A percentile compares a stretch with the other conserved stretches of the same genome.
These are phyloP conservation scores for Nannospalax galili DNA, from an alignment of 2,113 vertebrate species.

Conservation along the genomic window DNA sequence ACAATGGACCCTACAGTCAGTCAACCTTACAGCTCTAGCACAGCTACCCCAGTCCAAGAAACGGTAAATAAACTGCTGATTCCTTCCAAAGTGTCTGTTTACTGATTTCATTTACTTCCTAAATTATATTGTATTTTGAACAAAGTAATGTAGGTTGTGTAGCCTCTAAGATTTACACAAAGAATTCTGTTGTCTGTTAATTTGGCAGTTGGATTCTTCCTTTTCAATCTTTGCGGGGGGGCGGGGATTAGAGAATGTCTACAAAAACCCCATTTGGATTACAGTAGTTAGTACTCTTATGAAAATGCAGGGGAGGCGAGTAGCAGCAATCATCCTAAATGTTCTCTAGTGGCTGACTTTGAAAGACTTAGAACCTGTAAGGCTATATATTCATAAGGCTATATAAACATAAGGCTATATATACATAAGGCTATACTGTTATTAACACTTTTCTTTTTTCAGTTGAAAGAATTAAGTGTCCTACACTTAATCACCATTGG, in stretches of 20 bases:
- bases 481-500: neutral
- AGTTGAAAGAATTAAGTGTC: neutral
- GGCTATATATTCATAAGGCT: neutral
- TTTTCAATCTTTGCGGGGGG: conserved; percentile 53
- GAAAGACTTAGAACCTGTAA: neutral
- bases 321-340: neutral
- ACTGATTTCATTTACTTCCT: neutral
- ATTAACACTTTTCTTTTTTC: neutral
- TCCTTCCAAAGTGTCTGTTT: neutral
- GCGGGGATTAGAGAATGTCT: neutral
- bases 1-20: neutral
- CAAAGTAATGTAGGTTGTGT: neutral
- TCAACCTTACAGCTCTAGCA: neutral
- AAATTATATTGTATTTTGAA: conserved; percentile 50
- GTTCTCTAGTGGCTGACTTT: neutral
- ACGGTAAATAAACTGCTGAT: neutral
- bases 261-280: neutral
- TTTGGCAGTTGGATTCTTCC: conserved; percentile 5
- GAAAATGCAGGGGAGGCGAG: neutral
- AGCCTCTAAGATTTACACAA: neutral
- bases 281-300: neutral
- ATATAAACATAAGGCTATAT: neutral
- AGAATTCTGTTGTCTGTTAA: conserved; percentile 45
- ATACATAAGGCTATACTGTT: too few species aligned
- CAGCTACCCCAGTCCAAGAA: neutral